These are phyloP conservation scores for Isoperla grammatica DNA, from an alignment of 2,888 invertebrate genomes.

Conservation along the genomic window DNA sequence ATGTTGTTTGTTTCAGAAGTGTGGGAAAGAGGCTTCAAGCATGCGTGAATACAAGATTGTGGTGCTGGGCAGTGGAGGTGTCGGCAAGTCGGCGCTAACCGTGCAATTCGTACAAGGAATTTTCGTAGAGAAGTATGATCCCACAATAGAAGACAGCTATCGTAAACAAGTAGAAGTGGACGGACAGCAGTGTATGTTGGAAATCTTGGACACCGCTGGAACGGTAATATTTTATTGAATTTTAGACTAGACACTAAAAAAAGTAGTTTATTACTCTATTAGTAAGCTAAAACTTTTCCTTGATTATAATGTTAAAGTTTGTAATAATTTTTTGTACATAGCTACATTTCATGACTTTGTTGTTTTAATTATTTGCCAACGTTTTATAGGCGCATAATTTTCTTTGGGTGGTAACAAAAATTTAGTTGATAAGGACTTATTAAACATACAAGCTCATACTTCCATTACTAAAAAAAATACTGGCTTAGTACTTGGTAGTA, in stretches of 20 bases:
- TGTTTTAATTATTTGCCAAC: too few relatives aligned
- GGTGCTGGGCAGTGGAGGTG: slow-evolving; percentile 98
- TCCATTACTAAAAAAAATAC: too few relatives aligned
- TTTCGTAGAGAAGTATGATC: slow-evolving; percentile 99
- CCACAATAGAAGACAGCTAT: slow-evolving; percentile 99
- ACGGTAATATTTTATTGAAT: slow-evolving; percentile 59
- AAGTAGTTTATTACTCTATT: too few relatives aligned
- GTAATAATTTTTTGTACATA: too few relatives aligned
- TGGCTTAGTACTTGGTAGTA: too few relatives aligned
- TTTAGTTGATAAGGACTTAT: too few relatives aligned
- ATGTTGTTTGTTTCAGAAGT: slow-evolving; percentile 14
- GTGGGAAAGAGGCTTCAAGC: slow-evolving; percentile 28
- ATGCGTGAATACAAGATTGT: slow-evolving; percentile 99
- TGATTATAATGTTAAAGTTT: too few relatives aligned
- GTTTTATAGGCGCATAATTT: too few relatives aligned
- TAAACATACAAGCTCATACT: too few relatives aligned
- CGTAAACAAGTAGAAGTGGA: slow-evolving; percentile 99
- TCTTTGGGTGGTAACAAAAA: too few relatives aligned
- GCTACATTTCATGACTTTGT: too few relatives aligned
- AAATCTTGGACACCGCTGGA: slow-evolving; percentile 99
- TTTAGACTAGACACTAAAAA: neutral
- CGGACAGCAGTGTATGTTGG: slow-evolving; percentile 99
- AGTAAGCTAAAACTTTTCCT: too few relatives aligned
- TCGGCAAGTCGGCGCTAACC: slow-evolving; percentile 97
- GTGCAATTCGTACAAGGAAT: slow-evolving; percentile 98